Conservation (phyloP, 2,113 vertebrate genomes). For the Sinocyclocheilus grahami region DNA sequence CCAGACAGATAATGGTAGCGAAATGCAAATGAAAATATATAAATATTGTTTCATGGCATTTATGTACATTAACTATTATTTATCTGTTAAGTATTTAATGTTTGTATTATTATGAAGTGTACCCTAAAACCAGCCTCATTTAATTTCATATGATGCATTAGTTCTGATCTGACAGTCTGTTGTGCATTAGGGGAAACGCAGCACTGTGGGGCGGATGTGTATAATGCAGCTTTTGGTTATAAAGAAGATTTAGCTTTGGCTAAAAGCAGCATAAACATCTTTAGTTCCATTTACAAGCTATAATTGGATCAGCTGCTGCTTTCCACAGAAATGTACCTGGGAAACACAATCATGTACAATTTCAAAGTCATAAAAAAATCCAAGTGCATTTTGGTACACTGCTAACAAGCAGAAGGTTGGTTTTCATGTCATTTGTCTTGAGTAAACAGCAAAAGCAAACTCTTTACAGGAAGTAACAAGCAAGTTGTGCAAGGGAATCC, state of each 20-base stretch:
- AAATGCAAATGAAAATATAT: not conserved
- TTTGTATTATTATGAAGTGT: not conserved
- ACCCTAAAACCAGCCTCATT: conserved; percentile 9
- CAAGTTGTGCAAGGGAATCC: not conserved
- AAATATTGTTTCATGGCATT: not conserved
- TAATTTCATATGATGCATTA: conserved; percentile 24
- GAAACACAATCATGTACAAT: conserved; percentile 51
- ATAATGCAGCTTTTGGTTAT: conserved; percentile 44
- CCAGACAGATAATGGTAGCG: not conserved
- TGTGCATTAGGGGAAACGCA: conserved; percentile 34
- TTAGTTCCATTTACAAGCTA: conserved; percentile 53
- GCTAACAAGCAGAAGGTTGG: conserved; percentile 36
- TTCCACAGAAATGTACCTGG: conserved; percentile 49
- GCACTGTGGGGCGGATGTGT: conserved; percentile 31
- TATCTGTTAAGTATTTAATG: not conserved
- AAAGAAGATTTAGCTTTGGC: conserved; percentile 37
- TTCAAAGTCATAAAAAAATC: conserved; percentile 49
- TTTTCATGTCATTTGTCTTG: conserved; percentile 53
- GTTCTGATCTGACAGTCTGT: conserved; percentile 33
- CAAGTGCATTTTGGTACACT: conserved; percentile 37
- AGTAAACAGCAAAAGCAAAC: conserved; percentile 35
- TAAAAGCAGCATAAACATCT: conserved; percentile 54
- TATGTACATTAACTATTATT: not conserved
- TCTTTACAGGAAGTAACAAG: conserved; percentile 21
- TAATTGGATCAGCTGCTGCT: conserved; percentile 55